These are phyloP conservation scores for Myripristis jacobus DNA, from an alignment of 2,797 vertebrate species.

Conservation along the genomic window DNA sequence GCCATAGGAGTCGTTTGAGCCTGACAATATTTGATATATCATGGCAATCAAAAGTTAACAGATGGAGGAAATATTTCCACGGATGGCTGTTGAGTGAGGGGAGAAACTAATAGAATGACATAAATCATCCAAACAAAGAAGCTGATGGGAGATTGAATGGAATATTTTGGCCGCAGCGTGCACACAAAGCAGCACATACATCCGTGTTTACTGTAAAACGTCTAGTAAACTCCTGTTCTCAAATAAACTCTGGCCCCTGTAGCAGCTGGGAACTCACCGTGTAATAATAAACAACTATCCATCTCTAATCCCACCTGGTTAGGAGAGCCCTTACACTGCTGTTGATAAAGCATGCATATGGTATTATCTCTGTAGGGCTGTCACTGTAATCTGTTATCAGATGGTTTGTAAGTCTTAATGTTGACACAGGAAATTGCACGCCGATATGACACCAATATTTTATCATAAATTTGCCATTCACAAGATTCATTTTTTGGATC, in stretches of 20 bases:
- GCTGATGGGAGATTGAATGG: slow-evolving; percentile 28
- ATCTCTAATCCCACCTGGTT: slow-evolving; percentile 11
- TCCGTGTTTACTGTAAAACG: slow-evolving; percentile 29
- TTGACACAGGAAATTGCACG: too few species aligned
- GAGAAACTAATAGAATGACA: slow-evolving; percentile 39
- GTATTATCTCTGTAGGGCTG: background rate
- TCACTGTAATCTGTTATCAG: too few species aligned
- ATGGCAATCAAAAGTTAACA: slow-evolving; percentile 46
- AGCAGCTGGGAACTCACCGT: background rate
- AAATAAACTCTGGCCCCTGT: too few species aligned
- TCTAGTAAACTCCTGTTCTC: slow-evolving; percentile 31
- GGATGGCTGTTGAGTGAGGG: slow-evolving; percentile 40
- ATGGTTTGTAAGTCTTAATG: too few species aligned
- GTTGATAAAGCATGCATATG: slow-evolving; percentile 18
- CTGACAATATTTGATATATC: slow-evolving; percentile 54
- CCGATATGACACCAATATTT: too few species aligned
- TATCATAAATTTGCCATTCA: too few species aligned
- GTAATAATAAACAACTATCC: slow-evolving; percentile 34
- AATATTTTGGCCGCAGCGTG: slow-evolving; percentile 28
- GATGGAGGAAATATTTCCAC: slow-evolving; percentile 45
- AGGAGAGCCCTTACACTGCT: slow-evolving; percentile 1
- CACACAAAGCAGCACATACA: slow-evolving; percentile 25
- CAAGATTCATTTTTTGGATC: too few species aligned
- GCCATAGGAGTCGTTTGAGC: slow-evolving; percentile 53
- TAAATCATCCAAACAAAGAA: slow-evolving; percentile 59